Conservation (phyloP, 1,140 invertebrate genomes). For the Drosophila fuyamai region DNA sequence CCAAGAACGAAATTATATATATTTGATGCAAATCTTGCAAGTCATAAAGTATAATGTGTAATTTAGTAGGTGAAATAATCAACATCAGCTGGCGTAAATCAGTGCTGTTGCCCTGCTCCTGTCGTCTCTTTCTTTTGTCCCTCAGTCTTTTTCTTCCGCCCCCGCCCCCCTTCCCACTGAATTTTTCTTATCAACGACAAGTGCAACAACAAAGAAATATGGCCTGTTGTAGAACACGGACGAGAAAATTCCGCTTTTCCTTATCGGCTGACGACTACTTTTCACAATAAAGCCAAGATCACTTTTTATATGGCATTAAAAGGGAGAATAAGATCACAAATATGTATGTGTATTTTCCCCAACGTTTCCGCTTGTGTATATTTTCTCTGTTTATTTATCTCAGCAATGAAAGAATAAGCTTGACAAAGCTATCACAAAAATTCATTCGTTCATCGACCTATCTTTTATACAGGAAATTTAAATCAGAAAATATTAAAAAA, state of each 20-base stretch:
- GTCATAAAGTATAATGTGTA: constrained; percentile 26
- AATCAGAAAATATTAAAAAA: neutral
- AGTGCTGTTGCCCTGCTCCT: constrained; percentile 20
- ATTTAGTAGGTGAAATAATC: constrained; percentile 34
- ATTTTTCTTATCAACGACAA: constrained; percentile 49
- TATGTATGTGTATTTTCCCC: neutral
- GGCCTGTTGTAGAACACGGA: constrained; percentile 34
- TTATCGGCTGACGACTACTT: constrained; percentile 22
- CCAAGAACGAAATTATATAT: neutral
- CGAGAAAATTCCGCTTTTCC: constrained; percentile 33
- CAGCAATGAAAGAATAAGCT: neutral
- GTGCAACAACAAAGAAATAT: constrained; percentile 48
- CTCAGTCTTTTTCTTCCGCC: neutral
- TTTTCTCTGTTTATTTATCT: constrained; percentile 20
- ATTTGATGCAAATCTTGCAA: constrained; percentile 21
- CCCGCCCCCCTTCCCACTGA: too few relatives aligned
- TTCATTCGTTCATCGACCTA: constrained; percentile 25
- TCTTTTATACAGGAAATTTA: neutral
- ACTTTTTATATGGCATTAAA: constrained; percentile 23
- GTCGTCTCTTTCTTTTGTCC: neutral
- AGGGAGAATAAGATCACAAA: constrained; percentile 5
- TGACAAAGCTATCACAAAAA: constrained; percentile 35
- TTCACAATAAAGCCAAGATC: constrained; percentile 29
- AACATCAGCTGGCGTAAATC: constrained; percentile 61
- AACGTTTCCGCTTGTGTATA: constrained; percentile 19